Evolutionary conservation across 2,888 invertebrate species (phyloP).

Genomic region (Mycalesis mineus): DNA sequence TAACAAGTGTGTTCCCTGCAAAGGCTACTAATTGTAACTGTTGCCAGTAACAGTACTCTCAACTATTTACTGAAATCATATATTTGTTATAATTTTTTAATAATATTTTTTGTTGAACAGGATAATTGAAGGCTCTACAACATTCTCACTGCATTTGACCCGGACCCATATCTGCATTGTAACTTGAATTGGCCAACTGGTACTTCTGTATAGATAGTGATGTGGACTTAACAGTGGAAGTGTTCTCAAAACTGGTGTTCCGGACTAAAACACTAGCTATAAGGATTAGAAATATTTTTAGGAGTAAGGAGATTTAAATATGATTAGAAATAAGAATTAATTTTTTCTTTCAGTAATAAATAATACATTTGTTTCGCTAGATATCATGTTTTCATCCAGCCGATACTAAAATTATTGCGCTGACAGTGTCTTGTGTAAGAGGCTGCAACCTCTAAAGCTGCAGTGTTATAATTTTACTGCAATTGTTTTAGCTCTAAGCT

Average conservation of each 20-base stretch:
- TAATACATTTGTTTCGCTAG: conserved; percentile 58
- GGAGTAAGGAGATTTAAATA: conserved; percentile 70
- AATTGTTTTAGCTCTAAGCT: conserved; percentile 50
- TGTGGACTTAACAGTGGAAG: conserved; percentile 58
- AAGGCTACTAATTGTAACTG: too few species aligned
- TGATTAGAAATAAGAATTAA: conserved; percentile 69
- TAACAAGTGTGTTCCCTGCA: too few species aligned
- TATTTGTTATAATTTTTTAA: not conserved
- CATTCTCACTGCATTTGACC: conserved; percentile 66
- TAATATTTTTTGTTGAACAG: conserved; percentile 34
- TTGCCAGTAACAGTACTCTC: too few species aligned
- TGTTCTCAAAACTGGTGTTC: conserved; percentile 63
- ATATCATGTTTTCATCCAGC: conserved; percentile 39
- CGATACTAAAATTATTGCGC: conserved; percentile 44
- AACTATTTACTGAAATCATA: too few species aligned
- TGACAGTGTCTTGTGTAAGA: conserved; percentile 27
- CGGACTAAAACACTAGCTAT: conserved; percentile 64
- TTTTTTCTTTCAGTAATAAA: conserved; percentile 49
- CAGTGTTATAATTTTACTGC: conserved; percentile 45
- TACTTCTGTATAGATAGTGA: conserved; percentile 60
- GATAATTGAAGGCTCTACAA: conserved; percentile 37
- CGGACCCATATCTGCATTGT: conserved; percentile 54
- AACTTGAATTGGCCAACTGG: conserved; percentile 58
- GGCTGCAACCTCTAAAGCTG: conserved; percentile 32
- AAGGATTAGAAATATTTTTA: conserved; percentile 65